These are phyloP conservation scores for Danio albolineatus DNA, from an alignment of 2,797 vertebrate genomes.

Conservation along the genomic window DNA sequence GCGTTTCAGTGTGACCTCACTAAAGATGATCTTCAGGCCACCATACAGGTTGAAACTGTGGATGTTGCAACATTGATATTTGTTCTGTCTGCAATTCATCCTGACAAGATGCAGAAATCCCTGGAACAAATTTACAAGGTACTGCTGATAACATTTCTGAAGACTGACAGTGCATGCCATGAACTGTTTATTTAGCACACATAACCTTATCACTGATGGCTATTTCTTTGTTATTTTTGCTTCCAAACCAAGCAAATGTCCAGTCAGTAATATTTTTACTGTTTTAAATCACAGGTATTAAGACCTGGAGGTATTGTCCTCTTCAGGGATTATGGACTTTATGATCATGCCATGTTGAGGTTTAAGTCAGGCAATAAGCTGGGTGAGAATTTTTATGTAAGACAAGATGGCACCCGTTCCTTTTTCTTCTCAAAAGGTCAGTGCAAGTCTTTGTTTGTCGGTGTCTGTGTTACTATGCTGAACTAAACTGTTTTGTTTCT, in stretches of 20 bases:
- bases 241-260: no score
- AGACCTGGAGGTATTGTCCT: conserved; percentile 89
- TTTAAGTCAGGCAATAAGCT: conserved; percentile 93
- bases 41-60: conserved; percentile 82
- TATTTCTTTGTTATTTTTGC: neutral
- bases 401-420: conserved; percentile 94
- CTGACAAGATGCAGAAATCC: conserved; percentile 90
- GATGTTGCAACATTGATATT: conserved; percentile 91
- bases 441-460: conserved; percentile 45
- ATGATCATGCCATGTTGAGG: conserved; percentile 95
- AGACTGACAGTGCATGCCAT: neutral
- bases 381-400: conserved; percentile 93
- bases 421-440: conserved; percentile 95
- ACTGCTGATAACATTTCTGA: conserved; percentile 36
- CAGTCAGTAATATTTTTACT: neutral
- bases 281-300: conserved; percentile 80
- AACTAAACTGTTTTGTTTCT: neutral
- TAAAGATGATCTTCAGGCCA: conserved; percentile 83
- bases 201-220: neutral
- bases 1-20: conserved; percentile 96
- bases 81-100: conserved; percentile 93
- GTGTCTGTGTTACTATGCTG: neutral
- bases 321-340: conserved; percentile 95
- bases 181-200: neutral
- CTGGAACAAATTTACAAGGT: conserved; percentile 90